Percentiles rank a stretch among this genome's conserved stretches.
Conservation (phyloP, 2,797 vertebrate species). For the Psittacula echo region DNA sequence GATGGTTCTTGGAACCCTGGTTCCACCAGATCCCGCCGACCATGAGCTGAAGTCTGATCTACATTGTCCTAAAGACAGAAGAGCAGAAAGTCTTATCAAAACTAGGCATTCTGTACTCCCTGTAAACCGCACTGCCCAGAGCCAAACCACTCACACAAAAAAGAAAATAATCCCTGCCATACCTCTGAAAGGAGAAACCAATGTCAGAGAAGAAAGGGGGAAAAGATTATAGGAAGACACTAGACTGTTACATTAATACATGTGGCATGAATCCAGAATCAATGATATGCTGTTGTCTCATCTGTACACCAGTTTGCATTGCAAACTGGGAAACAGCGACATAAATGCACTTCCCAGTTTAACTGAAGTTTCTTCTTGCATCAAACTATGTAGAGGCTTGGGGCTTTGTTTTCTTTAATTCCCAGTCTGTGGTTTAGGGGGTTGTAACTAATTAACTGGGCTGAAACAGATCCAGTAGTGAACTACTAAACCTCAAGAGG, state of each 20-base stretch:
- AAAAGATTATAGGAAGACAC: not conserved
- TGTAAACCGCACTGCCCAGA: not conserved
- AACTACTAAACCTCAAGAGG: constrained; percentile 49
- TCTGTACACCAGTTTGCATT: not conserved
- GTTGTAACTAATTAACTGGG: constrained; percentile 66
- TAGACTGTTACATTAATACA: not conserved
- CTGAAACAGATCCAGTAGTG: constrained; percentile 57
- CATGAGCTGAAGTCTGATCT: constrained; percentile 85
- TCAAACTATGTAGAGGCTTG: not conserved
- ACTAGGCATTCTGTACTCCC: not conserved
- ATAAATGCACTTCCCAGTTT: not conserved
- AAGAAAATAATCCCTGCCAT: not conserved
- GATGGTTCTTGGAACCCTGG: constrained; percentile 82
- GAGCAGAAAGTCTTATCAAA: not conserved
- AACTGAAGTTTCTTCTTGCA: constrained; percentile 37
- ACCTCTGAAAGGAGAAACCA: not conserved
- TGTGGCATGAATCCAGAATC: not conserved
- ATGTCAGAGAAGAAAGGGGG: not conserved
- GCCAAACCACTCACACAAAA: not conserved
- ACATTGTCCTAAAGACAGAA: constrained; percentile 87
- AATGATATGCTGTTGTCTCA: not conserved
- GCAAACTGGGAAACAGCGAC: not conserved
- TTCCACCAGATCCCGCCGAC: constrained; percentile 82
- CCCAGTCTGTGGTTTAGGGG: constrained; percentile 33
- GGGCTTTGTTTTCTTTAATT: constrained; percentile 50